Conservation (phyloP, 2,888 invertebrate genomes). For the Callosobruchus maculatus region DNA sequence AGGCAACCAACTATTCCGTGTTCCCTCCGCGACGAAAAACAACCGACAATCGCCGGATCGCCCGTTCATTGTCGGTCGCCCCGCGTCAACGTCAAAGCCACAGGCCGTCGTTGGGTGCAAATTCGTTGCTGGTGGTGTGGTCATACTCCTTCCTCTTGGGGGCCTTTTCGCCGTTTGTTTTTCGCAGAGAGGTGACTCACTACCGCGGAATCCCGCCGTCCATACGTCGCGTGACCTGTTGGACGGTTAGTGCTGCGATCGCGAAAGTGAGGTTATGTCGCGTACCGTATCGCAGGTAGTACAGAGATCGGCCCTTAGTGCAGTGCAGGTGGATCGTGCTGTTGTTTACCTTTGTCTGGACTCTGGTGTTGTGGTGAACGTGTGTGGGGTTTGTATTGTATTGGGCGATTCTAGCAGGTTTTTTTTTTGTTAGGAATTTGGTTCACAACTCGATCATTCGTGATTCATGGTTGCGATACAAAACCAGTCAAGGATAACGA, state of each 20-base stretch:
- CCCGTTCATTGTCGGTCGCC: background rate
- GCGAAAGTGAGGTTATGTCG: background rate
- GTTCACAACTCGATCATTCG: background rate
- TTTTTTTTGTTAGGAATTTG: background rate
- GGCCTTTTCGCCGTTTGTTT: background rate
- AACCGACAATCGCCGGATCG: background rate
- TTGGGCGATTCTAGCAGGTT: background rate
- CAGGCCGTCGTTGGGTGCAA: background rate
- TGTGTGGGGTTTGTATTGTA: background rate
- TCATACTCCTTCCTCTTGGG: background rate
- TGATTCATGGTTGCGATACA: background rate
- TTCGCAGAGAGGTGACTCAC: slow-evolving; percentile 22
- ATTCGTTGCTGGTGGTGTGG: background rate
- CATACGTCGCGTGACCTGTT: slow-evolving; percentile 17
- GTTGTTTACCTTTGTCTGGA: background rate
- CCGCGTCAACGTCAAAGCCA: background rate
- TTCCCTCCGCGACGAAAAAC: background rate
- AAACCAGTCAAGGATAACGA: background rate
- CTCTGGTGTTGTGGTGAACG: background rate
- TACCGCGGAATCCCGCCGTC: slow-evolving; percentile 26
- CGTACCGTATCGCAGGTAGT: slow-evolving; percentile 1
- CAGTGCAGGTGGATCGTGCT: slow-evolving; percentile 8
- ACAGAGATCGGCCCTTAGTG: slow-evolving; percentile 8
- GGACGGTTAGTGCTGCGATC: slow-evolving; percentile 16
- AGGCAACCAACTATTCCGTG: background rate